Evolutionary conservation across 2,113 vertebrate species (phyloP).

Genomic region (Xiphophorus hellerii): DNA sequence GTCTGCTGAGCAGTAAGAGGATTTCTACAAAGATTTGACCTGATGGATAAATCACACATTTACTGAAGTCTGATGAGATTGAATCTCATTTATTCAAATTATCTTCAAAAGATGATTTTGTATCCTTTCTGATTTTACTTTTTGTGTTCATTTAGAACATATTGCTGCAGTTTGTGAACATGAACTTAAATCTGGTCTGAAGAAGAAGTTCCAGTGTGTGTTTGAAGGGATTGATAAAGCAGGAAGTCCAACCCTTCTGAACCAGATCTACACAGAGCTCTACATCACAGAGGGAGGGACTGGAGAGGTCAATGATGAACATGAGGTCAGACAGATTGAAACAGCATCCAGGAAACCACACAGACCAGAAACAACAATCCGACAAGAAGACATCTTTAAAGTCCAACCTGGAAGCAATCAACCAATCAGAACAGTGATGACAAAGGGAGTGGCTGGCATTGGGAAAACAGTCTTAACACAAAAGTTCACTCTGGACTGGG

Average conservation of each 20-base stretch:
- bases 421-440: too few species aligned
- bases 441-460: too few species aligned
- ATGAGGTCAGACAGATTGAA: too few species aligned
- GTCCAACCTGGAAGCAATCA: too few species aligned
- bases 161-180: not conserved
- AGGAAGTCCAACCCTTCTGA: not conserved
- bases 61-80: not conserved
- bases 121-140: not conserved
- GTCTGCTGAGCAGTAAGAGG: not conserved
- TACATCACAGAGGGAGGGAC: slow-evolving; percentile 64
- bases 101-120: not conserved
- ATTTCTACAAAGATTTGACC: not conserved
- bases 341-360: too few species aligned
- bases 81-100: not conserved
- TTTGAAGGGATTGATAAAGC: not conserved
- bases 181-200: not conserved
- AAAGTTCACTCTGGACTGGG: too few species aligned
- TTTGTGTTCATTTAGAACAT: not conserved
- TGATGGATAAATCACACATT: not conserved
- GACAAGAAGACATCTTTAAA: too few species aligned
- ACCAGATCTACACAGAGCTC: slow-evolving; percentile 70
- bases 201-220: slow-evolving; percentile 8
- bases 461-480: too few species aligned
- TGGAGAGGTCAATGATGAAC: slow-evolving; percentile 5
- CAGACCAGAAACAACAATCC: too few species aligned